Base-by-base conservation (phyloP, 2,888 invertebrate species). In the Liodrosophila aerea region DNA sequence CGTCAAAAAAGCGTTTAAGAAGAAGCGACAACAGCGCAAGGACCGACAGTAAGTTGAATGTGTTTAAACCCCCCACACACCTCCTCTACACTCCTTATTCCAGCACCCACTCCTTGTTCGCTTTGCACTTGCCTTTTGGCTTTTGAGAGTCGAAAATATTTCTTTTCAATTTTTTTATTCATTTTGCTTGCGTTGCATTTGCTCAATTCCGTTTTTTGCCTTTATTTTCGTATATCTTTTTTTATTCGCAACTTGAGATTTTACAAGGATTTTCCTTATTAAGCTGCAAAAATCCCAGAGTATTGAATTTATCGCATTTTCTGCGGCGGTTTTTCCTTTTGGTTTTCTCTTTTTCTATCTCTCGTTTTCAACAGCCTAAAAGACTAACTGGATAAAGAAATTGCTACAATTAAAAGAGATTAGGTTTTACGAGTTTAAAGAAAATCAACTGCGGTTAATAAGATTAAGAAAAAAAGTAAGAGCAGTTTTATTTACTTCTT, bases 1-100 rank as follows among this genome's bases (percentile, higher is more conserved):
- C 75, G 96, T 97, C 59, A 96, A 96, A 88, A 94, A 95, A 87
- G 97, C 96, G 34, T 97, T 97, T 91, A 96, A 95, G 91, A 96
- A 95, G 91, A 96, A 96, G 91, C 93, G 96, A 75, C 94, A 96
- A 88, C 95, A 95, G 89, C 92, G 95, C 78, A 96, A 96, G 88
- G 96, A 96, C 65, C 95, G 94, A 92, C 94, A 93, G 96, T 96
- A 89, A 94, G 94, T 93, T 73, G 65, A 64, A 49, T 33, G 31
- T 50, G 39, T 44, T 50, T 29, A 50, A n/a, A 2, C 27, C 7
- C 15, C 27, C n/a, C 29, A 8, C 15, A 8, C 7, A 31, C 2
- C 5, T 1, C 3, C 27, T 8, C n/a, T 13, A 4, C 2, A 1
- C 4, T 9, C 9, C 1, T 7, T 4, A 16, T 15, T 7, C 36